Base-by-base conservation (phyloP, 2,797 vertebrate species). In the Malacoctenus gilli region DNA sequence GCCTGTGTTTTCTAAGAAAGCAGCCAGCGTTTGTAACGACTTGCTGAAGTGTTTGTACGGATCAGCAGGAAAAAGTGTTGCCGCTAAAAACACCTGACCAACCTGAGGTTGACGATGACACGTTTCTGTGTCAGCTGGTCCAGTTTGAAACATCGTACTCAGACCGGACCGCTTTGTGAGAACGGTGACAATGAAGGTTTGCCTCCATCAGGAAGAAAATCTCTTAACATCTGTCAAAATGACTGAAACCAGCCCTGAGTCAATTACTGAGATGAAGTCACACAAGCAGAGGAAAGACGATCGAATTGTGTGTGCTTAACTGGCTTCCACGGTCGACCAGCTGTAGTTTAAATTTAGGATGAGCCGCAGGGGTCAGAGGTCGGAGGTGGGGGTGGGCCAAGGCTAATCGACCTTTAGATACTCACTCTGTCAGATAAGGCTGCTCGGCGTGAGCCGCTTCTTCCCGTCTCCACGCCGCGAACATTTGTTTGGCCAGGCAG, bases 381-480 rank as follows among this genome's bases (percentile, higher is more conserved):
- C 37, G 56, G 8, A 65, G 41, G 35, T 48, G 12, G 28, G n/a
- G 14, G 2, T 1, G 14, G 4, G 32, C 8, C 47, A 6, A 55
- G 0, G 14, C 13, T 15, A 21, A 14, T 8, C 8, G 13, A 53
- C 35, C 51, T 49, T n/a, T 55, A 54, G 62, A 68, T 16, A 86
- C 91, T 89, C 78, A 92, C 91, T 91, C 87, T 4, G 89, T 66
- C 1, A 92, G 82, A 73, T 69, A 82, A 50, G 43, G 73, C 60
- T 31, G 59, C 19, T 65, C 36, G 11, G 47, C 57, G n/a, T 62
- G 65, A 58, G 53, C 49, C 11, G 75, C 60, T 25, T 75, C 75
- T n/a, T 83, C 68, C 21, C 11, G 42, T 58, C 39, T 84, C 89
- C 89, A 91, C 1, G 75, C 66, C 13, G 58, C 59, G 61, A 85